Evolutionary conservation across 2,797 vertebrate species (phyloP).

Genomic region (Poeciliopsis turneri): DNA sequence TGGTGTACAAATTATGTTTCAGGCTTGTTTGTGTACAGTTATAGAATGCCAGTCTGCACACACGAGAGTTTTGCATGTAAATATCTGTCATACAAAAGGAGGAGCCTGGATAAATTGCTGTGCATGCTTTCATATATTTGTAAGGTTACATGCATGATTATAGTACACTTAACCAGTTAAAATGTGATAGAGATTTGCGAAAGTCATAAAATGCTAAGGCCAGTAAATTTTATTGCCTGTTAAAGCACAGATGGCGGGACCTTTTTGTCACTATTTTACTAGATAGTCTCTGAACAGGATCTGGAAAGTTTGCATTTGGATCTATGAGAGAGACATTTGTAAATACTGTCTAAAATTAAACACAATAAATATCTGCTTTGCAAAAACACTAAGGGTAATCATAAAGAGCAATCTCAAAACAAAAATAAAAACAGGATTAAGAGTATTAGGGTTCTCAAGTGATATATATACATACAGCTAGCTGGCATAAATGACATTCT

Average conservation of each 20-base stretch:
- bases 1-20: neutral
- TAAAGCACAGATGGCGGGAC: neutral
- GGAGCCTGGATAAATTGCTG: neutral
- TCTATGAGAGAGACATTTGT: neutral
- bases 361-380: neutral
- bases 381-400: neutral
- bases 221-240: constrained; percentile 3
- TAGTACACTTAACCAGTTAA: constrained; percentile 9
- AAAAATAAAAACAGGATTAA: neutral
- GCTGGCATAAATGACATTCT: neutral
- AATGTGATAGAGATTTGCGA: constrained; percentile 9
- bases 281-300: neutral
- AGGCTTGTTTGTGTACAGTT: neutral
- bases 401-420: neutral
- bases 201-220: neutral
- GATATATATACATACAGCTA: neutral
- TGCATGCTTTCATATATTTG: neutral
- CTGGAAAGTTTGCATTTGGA: neutral
- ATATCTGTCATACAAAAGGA: constrained; percentile 9
- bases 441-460: neutral
- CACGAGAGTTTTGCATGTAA: constrained; percentile 36
- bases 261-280: neutral
- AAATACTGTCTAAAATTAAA: neutral
- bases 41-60: constrained; percentile 2
- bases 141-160: neutral